A percentile compares a stretch with the other conserved stretches of the same genome.
Conservation (phyloP, 2,888 invertebrate species). For the Drosophila monieri region DNA sequence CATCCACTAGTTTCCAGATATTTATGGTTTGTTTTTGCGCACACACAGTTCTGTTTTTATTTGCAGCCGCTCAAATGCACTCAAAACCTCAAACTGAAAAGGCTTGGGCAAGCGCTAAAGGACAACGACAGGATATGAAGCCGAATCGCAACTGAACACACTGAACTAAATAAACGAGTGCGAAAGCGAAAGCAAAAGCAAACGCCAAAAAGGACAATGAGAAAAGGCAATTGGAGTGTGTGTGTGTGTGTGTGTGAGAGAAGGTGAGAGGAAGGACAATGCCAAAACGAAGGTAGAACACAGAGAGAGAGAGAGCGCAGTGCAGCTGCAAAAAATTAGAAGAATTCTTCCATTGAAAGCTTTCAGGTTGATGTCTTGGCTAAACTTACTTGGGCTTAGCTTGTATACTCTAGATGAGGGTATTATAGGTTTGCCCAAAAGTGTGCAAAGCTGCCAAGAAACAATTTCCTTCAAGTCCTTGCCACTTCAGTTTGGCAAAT, state of each 20-base stretch:
- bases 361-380: slow-evolving; percentile 35
- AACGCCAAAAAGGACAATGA: slow-evolving; percentile 59
- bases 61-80: slow-evolving; percentile 56
- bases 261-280: slow-evolving; percentile 22
- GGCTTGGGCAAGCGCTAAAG: slow-evolving; percentile 53
- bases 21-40: slow-evolving; percentile 5
- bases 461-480: too few relatives aligned
- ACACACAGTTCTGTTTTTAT: slow-evolving; percentile 26
- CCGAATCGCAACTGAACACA: slow-evolving; percentile 75
- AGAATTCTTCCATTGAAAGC: slow-evolving; percentile 18
- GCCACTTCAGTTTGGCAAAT: too few relatives aligned
- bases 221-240: slow-evolving; percentile 39
- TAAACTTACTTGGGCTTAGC: slow-evolving; percentile 16
- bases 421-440: neutral
- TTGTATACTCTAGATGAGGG: neutral
- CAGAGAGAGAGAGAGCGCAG: slow-evolving; percentile 9
- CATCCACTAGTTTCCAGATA: slow-evolving; percentile 12
- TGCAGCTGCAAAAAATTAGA: slow-evolving; percentile 5
- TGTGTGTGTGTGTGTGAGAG: slow-evolving; percentile 33
- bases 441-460: neutral
- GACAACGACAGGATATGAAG: slow-evolving; percentile 71
- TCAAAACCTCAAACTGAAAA: slow-evolving; percentile 46
- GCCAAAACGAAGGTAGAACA: slow-evolving; percentile 8
- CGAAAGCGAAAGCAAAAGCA: slow-evolving; percentile 76
- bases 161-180: slow-evolving; percentile 77